A percentile compares a stretch with the other conserved stretches of the same genome.
phyloP scores from a whole-genome alignment of 2,113 vertebrate species.

The Phodopus roborovskii region DNA sequence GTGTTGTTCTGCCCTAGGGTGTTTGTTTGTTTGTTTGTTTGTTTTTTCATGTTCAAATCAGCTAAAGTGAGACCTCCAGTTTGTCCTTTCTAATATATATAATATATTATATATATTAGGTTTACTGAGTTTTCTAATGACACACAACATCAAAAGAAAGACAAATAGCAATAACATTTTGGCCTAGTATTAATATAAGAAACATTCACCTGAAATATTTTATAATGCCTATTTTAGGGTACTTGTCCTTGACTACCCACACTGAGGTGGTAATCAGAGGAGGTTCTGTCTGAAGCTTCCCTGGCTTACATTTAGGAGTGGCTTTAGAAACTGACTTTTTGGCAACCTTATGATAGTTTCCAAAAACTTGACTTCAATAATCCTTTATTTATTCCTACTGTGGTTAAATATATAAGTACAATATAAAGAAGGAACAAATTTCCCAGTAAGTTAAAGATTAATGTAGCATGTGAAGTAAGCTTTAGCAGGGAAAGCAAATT shows the following conservation, averaged over 20 bases:
- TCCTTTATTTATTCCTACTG: not conserved
- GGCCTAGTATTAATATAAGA: not conserved
- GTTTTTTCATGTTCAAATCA: not conserved
- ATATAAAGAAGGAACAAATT: not conserved
- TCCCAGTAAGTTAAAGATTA: not conserved
- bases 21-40: not conserved
- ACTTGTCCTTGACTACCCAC: not conserved
- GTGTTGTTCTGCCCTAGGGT: not conserved
- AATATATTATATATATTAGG: not conserved
- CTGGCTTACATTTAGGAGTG: not conserved
- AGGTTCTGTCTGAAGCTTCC: not conserved
- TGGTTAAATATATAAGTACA: not conserved
- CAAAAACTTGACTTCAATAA: not conserved
- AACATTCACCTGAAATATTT: not conserved
- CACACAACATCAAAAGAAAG: not conserved
- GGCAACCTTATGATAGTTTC: not conserved
- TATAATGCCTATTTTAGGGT: not conserved
- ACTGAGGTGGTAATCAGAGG: not conserved
- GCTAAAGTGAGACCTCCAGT: not conserved
- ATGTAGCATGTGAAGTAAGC: not conserved
- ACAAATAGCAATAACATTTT: not conserved
- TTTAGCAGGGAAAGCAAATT: not conserved
- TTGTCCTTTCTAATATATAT: not conserved
- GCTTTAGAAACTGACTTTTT: not conserved
- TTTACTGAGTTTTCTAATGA: slow-evolving; percentile 22